phyloP scores from a whole-genome alignment of 2,797 vertebrate species.

The Eidolon dupreanum region DNA sequence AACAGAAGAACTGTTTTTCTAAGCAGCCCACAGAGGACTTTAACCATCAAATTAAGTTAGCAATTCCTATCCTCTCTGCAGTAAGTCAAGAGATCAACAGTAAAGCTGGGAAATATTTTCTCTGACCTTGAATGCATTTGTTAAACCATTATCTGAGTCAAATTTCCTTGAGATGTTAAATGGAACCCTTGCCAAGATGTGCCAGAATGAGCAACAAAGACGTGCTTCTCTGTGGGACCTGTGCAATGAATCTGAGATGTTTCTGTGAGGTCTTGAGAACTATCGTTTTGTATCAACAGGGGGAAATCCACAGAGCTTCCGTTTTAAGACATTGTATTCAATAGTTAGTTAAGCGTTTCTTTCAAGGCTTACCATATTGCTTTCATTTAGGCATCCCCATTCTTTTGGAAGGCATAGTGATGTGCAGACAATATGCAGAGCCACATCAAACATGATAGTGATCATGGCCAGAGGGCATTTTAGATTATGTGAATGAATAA shows the following conservation, averaged over 20 bases:
- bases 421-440: conserved; percentile 40
- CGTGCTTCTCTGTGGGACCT: not conserved
- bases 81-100: not conserved
- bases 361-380: conserved; percentile 45
- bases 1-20: not conserved
- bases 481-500: conserved; percentile 72
- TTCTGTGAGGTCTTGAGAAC: conserved; percentile 56
- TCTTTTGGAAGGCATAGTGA: conserved; percentile 45
- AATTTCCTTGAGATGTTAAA: conserved; percentile 45
- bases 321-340: conserved; percentile 56
- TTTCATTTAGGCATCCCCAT: conserved; percentile 34
- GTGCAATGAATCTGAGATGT: not conserved
- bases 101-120: conserved; percentile 45
- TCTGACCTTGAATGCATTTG: conserved; percentile 28
- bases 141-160: conserved; percentile 20
- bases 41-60: not conserved
- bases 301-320: conserved; percentile 58
- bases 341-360: not conserved
- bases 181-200: conserved; percentile 11
- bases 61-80: not conserved
- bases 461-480: conserved; percentile 39
- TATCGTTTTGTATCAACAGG: conserved; percentile 47
- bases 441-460: conserved; percentile 70
- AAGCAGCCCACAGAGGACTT: not conserved
- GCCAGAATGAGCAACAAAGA: not conserved